Evolutionary conservation across 2,797 vertebrate species (phyloP), one percentile per base, ranked within the genome.

Genomic region (Gymnothorax javanicus): DNA sequence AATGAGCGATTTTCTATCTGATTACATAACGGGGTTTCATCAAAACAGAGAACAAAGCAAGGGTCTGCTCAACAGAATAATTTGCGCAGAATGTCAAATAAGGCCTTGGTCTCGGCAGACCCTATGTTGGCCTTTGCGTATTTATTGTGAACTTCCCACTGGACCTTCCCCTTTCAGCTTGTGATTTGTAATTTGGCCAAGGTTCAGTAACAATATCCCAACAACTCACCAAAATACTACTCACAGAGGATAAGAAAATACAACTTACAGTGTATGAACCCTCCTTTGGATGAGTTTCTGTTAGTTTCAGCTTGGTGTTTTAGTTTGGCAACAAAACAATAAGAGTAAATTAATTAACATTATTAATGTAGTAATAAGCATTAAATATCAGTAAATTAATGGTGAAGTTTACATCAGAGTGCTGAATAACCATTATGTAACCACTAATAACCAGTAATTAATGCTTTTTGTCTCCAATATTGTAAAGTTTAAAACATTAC

Each of bases 41-140:
- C 56, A 23, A 52, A 81, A 52, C 50, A 20, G 77, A 81, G 77
- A 50, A 81, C 77, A 81, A 81, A 56, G 52, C 77, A 54, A 81
- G 33, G 20, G 27, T 73, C 27, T 20, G 73, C 73, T 77, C 77
- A 7, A n/a, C 77, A 23, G 50, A 56, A 81, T 81, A 52, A 52
- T 81, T 81, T n/a, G 17, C 7, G 2, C 17, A 9, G 77, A 81
- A 81, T 20, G 20, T 81, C 20, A 54, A 54, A 56, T 33, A 52
- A 52, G 20, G 75, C 50, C 50, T 79, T 20, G 9, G 50, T 50
- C 5, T 23, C 50, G 7, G 8, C 8, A 56, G 27, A 81, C 23
- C 50, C 27, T 17, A 33, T 77, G 20, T 15, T 43, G 33, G 11
- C 27, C 13, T 77, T 50, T 52, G 50, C n/a, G 17, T 81, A 20